These are phyloP conservation scores for Drosophila paramelanica DNA, from an alignment of 2,888 invertebrate species.

Conservation along the genomic window DNA sequence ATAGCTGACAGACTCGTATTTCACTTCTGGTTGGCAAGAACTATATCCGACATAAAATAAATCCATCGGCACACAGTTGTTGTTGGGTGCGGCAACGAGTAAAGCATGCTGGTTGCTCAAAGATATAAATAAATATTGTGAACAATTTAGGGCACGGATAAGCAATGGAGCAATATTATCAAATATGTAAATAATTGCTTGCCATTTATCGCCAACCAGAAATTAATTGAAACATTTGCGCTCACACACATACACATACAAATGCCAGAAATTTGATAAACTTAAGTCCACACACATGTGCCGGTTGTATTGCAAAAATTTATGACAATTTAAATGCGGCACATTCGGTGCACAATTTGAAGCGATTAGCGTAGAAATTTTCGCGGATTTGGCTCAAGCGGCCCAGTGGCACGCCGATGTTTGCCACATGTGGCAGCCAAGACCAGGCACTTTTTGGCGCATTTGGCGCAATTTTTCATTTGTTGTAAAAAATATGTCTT, in stretches of 20 bases:
- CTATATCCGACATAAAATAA: slow-evolving; percentile 26
- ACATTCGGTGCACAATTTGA: slow-evolving; percentile 77
- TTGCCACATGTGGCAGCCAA: slow-evolving; percentile 66
- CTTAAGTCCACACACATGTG: slow-evolving; percentile 32
- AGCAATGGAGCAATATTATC: slow-evolving; percentile 55
- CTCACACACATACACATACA: slow-evolving; percentile 12
- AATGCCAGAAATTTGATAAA: slow-evolving; percentile 43
- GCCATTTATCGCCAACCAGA: slow-evolving; percentile 54
- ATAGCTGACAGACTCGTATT: slow-evolving; percentile 10
- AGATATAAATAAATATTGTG: slow-evolving; percentile 41
- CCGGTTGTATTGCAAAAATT: slow-evolving; percentile 55
- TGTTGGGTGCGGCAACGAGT: slow-evolving; percentile 41
- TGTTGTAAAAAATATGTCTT: slow-evolving; percentile 53
- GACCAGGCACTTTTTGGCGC: slow-evolving; percentile 35
- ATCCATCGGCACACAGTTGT: slow-evolving; percentile 24
- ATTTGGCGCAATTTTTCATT: slow-evolving; percentile 58
- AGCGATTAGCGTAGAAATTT: slow-evolving; percentile 75
- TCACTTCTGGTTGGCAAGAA: slow-evolving; percentile 27
- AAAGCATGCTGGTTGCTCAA: slow-evolving; percentile 20
- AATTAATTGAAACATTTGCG: slow-evolving; percentile 69
- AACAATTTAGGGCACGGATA: slow-evolving; percentile 55
- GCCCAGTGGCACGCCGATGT: slow-evolving; percentile 26
- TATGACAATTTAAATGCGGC: slow-evolving; percentile 79
- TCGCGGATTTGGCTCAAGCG: slow-evolving; percentile 70
- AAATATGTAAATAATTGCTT: slow-evolving; percentile 70